Base-by-base conservation (phyloP, 2,113 vertebrate species). In the Trachemys scripta region DNA sequence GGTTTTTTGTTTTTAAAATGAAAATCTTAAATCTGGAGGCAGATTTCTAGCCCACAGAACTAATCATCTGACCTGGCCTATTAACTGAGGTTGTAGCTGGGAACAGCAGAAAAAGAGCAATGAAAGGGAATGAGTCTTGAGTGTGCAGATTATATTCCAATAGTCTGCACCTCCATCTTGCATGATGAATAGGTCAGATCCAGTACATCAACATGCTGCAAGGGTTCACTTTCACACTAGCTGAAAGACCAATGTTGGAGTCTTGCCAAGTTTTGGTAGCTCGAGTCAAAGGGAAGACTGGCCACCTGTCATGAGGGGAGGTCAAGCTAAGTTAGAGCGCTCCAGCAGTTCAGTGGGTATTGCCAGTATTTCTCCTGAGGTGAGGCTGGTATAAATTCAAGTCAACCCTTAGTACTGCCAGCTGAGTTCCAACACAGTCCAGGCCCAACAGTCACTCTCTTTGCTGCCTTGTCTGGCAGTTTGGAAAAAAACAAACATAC, bases 361-460 rank as follows among this genome's bases (percentile, higher is more conserved):
- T n/a, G 35, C 31, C 65, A 10, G 65, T 19, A n/a, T n/a, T 75
- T 56, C 87, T 47, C 8, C 8, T 65, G 80, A 92, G 80, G 24
- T 54, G 75, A 49, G 72, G 42, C 45, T 13, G 10, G 20, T 24
- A 11, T 87, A 47, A 84, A 88, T 72, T 89, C 72, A 76, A 76
- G 83, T 11, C 85, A 85, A 56, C 20, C 35, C 1, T 0, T 81
- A 0, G 0, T 56, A 85, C 62, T 22, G 9, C 11, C 1, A 0
- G 14, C 87, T 14, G 62, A 69, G 85, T 0, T 1, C 29, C 87
- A 90, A 76, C 27, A 47, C 35, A 14, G 42, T 50, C 0, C 0
- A 78, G 54, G 50, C 56, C 16, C 81, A n/a, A 56, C 50, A 22
- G 16, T 49, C 50, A n/a, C 12, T 16, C 79, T 82, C 59, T 84